phyloP scores from a whole-genome alignment of 2,113 vertebrate genomes.

The Takifugu flavidus region DNA sequence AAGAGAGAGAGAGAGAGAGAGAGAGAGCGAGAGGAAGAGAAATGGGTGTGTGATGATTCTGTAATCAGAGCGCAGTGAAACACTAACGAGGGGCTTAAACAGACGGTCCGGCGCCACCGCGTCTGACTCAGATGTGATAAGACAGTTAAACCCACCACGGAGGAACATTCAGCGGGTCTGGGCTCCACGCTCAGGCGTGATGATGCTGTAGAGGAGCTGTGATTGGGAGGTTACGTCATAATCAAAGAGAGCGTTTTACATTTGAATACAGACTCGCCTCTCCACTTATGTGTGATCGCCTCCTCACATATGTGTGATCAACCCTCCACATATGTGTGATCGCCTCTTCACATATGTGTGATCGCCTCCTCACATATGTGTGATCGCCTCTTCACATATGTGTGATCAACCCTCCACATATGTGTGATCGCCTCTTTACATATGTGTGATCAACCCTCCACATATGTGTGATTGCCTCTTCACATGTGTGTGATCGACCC shows the following conservation, averaged over 20 bases:
- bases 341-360: too few species aligned
- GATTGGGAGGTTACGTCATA: conserved; percentile 35
- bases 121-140: conserved; percentile 54
- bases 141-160: conserved; percentile 10
- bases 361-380: too few species aligned
- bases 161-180: conserved; percentile 20
- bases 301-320: too few species aligned
- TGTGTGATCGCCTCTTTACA: too few species aligned
- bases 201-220: conserved; percentile 10
- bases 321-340: too few species aligned
- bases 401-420: too few species aligned
- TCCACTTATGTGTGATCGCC: too few species aligned
- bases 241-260: conserved; percentile 20
- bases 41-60: conserved; percentile 63
- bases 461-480: too few species aligned
- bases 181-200: too few species aligned
- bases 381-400: too few species aligned
- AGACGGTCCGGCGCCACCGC: conserved; percentile 34
- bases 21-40: conserved; percentile 34
- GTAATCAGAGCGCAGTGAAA: conserved; percentile 58
- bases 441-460: too few species aligned
- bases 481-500: too few species aligned
- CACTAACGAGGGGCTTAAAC: conserved; percentile 60
- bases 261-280: background rate
- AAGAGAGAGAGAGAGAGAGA: conserved; percentile 9